phyloP scores from a whole-genome alignment of 64 coral and sea anemone species.

The Montipora cactus region DNA sequence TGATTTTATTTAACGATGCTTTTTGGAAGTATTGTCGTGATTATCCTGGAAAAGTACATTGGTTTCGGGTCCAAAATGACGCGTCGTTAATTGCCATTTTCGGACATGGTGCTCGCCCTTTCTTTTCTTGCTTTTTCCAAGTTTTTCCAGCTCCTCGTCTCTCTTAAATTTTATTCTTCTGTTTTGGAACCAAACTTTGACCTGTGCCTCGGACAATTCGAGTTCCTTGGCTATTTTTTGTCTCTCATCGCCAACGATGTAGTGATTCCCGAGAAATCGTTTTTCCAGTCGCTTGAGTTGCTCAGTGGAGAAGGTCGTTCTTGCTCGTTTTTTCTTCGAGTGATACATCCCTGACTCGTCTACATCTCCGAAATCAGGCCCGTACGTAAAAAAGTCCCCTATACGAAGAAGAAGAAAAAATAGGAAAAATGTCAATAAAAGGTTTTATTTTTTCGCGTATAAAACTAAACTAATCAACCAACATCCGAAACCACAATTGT shows the following conservation, averaged over 20 bases:
- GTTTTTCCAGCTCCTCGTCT: conserved; percentile 93
- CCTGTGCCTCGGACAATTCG: conserved; percentile 96
- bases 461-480: not conserved
- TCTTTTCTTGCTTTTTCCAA: conserved; percentile 88
- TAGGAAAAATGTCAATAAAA: too few relatives aligned
- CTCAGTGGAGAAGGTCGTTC: conserved; percentile 92
- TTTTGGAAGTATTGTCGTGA: conserved; percentile 62
- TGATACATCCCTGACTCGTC: conserved; percentile 65
- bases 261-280: conserved; percentile 94
- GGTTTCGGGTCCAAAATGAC: conserved; percentile 92
- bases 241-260: conserved; percentile 96
- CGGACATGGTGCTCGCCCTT: conserved; percentile 98
- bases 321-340: conserved; percentile 86
- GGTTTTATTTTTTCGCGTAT: too few relatives aligned
- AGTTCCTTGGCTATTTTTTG: conserved; percentile 97
- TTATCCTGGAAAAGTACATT: conserved; percentile 76
- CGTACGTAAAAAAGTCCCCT: conserved; percentile 60
- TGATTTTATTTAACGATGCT: conserved; percentile 67
- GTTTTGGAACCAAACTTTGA: conserved; percentile 99
- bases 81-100: conserved; percentile 95
- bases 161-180: conserved; percentile 97
- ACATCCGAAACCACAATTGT: not conserved
- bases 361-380: conserved; percentile 61
- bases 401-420: not conserved
- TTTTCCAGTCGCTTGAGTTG: conserved; percentile 97